Conservation (phyloP, 2,888 invertebrate genomes). For the Chironomus riparius region DNA sequence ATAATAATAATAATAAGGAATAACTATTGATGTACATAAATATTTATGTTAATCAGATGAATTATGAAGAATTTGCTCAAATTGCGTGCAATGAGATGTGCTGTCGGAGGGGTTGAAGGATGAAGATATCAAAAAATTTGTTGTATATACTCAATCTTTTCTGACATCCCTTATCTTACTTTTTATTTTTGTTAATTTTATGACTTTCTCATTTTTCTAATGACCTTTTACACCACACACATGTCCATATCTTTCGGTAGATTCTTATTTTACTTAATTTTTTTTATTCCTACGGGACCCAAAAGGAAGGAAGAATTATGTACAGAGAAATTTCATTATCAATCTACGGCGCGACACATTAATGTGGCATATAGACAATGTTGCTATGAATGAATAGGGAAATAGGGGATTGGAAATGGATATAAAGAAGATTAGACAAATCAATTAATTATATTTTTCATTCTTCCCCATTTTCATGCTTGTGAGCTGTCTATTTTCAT, state of each 20-base stretch:
- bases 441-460: conserved; percentile 23
- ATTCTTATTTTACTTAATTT: background rate
- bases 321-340: background rate
- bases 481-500: conserved; percentile 26
- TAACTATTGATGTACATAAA: background rate
- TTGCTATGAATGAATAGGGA: background rate
- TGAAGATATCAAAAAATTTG: background rate
- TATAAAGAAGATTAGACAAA: conserved; percentile 22
- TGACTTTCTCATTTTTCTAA: background rate
- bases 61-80: conserved; percentile 8
- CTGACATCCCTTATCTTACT: background rate
- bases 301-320: background rate
- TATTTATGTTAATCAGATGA: conserved; percentile 20
- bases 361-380: background rate
- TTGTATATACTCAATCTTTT: background rate
- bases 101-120: background rate
- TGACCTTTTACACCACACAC: too few species aligned
- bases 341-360: background rate
- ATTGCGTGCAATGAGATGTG: background rate
- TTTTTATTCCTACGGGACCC: background rate
- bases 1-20: background rate
- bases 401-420: background rate
- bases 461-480: background rate
- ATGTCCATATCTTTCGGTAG: too few species aligned
- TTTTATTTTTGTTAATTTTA: background rate